Evolutionary conservation across 2,888 invertebrate species (phyloP).

Genomic region (Oscheius sp.): DNA sequence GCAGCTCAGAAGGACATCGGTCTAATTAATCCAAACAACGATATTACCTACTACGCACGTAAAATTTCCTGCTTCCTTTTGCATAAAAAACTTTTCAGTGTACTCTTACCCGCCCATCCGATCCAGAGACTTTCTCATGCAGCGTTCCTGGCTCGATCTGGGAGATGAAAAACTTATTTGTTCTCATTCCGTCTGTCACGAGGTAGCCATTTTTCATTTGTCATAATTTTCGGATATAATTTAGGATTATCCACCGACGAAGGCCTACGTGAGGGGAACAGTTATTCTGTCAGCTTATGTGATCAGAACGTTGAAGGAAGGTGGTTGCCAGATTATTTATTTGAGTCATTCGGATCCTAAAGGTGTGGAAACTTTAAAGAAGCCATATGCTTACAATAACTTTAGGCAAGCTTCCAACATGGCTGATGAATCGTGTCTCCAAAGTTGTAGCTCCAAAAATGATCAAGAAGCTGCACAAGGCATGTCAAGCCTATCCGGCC

Average conservation of each 20-base stretch:
- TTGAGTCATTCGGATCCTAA: constrained; percentile 83
- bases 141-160: constrained; percentile 90
- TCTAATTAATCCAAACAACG: constrained; percentile 90
- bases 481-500: constrained; percentile 82
- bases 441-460: constrained; percentile 88
- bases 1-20: constrained; percentile 80
- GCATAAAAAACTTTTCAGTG: constrained; percentile 39
- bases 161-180: constrained; percentile 87
- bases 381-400: background rate
- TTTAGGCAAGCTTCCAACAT: constrained; percentile 81
- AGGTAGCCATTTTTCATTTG: constrained; percentile 77
- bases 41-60: constrained; percentile 92
- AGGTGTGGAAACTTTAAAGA: constrained; percentile 10
- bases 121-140: constrained; percentile 86
- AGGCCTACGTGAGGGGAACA: constrained; percentile 83
- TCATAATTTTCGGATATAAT: constrained; percentile 38
- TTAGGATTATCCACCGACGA: constrained; percentile 82
- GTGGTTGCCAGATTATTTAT: constrained; percentile 86
- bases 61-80: constrained; percentile 68
- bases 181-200: constrained; percentile 90
- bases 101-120: constrained; percentile 61
- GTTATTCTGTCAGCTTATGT: constrained; percentile 80
- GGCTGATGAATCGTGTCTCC: constrained; percentile 89
- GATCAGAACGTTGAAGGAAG: constrained; percentile 78
- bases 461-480: constrained; percentile 85